Conservation (phyloP, 2,888 invertebrate genomes). For the Oscheius sp. region DNA sequence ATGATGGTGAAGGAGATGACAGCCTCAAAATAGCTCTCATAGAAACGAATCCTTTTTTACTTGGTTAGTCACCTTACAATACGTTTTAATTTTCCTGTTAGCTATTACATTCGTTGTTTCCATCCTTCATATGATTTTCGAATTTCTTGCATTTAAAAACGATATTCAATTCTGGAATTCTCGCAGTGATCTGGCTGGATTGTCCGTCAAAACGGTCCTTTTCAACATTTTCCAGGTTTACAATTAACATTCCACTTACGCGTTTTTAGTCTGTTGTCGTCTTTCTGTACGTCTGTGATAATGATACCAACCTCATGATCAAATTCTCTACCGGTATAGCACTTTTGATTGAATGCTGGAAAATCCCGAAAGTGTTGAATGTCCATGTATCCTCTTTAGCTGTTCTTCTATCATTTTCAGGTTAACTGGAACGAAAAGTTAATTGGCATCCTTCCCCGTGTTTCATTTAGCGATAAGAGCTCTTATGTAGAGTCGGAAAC, state of each 20-base stretch:
- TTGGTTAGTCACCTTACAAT: constrained; percentile 77
- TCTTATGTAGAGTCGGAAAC: constrained; percentile 95
- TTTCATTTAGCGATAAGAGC: constrained; percentile 90
- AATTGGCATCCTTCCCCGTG: constrained; percentile 84
- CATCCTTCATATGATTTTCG: constrained; percentile 94
- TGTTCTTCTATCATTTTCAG: neutral
- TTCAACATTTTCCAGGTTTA: constrained; percentile 86
- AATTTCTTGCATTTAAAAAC: constrained; percentile 97
- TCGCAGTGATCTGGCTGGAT: constrained; percentile 87
- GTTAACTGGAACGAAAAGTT: constrained; percentile 77
- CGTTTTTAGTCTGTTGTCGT: constrained; percentile 87
- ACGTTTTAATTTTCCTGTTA: constrained; percentile 16
- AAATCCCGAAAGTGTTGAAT: constrained; percentile 85
- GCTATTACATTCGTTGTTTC: constrained; percentile 89
- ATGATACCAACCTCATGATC: constrained; percentile 96
- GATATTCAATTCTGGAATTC: constrained; percentile 99
- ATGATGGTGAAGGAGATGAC: constrained; percentile 79
- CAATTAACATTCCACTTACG: neutral
- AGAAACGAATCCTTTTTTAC: constrained; percentile 94
- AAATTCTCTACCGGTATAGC: constrained; percentile 91
- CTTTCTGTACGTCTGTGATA: constrained; percentile 94
- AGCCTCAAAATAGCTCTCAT: constrained; percentile 85
- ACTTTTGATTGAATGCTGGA: constrained; percentile 96
- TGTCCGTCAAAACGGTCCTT: constrained; percentile 96
- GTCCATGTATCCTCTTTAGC: constrained; percentile 34